A percentile compares a stretch with the other conserved stretches of the same genome.
These are phyloP conservation scores for Rhynchotus rufescens DNA, from an alignment of 2,797 vertebrate species.

Conservation along the genomic window DNA sequence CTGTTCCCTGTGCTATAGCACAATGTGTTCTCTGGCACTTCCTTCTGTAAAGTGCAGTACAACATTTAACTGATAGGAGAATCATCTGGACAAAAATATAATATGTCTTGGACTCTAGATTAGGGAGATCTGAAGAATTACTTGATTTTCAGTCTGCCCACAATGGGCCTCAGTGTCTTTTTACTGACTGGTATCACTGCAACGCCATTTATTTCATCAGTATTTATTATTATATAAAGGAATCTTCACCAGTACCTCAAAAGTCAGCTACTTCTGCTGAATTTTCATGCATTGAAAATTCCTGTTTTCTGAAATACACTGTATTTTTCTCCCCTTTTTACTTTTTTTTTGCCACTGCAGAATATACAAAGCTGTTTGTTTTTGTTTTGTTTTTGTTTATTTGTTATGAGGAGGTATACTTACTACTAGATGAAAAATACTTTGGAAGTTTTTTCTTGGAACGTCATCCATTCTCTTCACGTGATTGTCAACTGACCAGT, in stretches of 20 bases:
- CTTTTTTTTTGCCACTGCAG: background rate
- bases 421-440: background rate
- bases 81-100: background rate
- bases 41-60: background rate
- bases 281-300: background rate
- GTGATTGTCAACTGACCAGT: background rate
- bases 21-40: background rate
- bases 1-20: background rate
- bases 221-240: background rate
- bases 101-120: background rate
- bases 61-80: background rate
- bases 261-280: background rate
- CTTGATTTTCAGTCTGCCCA: background rate
- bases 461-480: background rate
- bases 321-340: background rate
- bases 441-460: background rate
- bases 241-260: background rate
- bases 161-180: background rate
- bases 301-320: background rate
- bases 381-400: no score
- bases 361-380: background rate
- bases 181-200: background rate
- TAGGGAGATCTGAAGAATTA: background rate
- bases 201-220: background rate
- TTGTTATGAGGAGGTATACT: background rate